Evolutionary conservation across 1,140 invertebrate species (phyloP), one percentile per base, ranked within the genome.

Genomic region (Bombus confusus): DNA sequence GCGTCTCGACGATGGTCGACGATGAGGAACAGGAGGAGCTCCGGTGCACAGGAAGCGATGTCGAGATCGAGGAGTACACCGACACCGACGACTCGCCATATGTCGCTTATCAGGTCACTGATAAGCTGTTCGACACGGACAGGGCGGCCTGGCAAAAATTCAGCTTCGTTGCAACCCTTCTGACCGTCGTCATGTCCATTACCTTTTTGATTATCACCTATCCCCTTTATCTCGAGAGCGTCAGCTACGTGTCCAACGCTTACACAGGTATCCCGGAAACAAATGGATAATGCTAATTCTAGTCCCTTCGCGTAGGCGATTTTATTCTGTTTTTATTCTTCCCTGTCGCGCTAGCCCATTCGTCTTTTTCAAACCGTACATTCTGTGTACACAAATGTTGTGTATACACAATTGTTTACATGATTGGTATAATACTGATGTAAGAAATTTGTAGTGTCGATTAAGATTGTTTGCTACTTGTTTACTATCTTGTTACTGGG

Each of bases 11-110:
- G 74, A 93, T 93, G 85, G 94, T 94, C 91, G 94, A 95, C 81
- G 94, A 95, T 72, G 94, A 95, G 62, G 93, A 95, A n/a, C 93
- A 94, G 62, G 94, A 95, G n/a, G 93, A 94, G 74, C 88, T 93
- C 12, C 92, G 93, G n/a, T 93, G 93, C 76, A 92, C 91, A 37
- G 94, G 93, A n/a, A 95, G 94, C 87, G 94, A 95, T 76, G 93
- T 90, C 2, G 94, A 95, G 87, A 93, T 93, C 83, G 94, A 95
- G 41, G 94, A 95, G 52, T 95, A 94, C 80, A 94, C 94, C 12
- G 94, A 95, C 80, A 94, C 93, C 4, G 94, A 95, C 64, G 94
- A 95, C 28, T 90, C 91, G 69, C 92, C 93, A 68, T 94, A 94
- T 85, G 88, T 90, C 37, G 87, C 91, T 91, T 94, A 94, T 92